These are phyloP conservation scores for Artibeus jamaicensis DNA, from an alignment of 2,797 vertebrate species.

Conservation along the genomic window DNA sequence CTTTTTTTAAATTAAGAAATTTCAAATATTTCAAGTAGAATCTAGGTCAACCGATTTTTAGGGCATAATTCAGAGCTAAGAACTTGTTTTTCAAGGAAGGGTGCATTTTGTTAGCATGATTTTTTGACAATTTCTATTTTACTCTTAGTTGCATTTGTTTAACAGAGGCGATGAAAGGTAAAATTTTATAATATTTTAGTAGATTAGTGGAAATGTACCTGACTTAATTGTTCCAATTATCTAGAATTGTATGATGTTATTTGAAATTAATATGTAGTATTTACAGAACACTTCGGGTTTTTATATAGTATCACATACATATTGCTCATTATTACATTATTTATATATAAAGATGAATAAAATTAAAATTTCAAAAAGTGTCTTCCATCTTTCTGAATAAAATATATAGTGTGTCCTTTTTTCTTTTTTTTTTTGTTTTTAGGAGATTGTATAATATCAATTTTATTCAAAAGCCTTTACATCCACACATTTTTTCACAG, in stretches of 20 bases:
- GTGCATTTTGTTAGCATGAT: neutral
- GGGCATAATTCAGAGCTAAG: neutral
- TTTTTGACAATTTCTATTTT: neutral
- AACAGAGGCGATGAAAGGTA: neutral
- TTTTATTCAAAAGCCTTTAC: constrained; percentile 74
- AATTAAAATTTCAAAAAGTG: neutral
- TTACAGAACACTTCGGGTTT: neutral
- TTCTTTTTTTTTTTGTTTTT: neutral
- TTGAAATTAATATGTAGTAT: neutral
- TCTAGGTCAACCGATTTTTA: neutral
- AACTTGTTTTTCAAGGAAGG: neutral
- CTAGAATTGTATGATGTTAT: neutral
- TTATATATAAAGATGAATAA: neutral
- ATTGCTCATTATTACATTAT: neutral
- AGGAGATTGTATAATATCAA: neutral
- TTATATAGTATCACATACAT: neutral
- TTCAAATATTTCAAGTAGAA: neutral
- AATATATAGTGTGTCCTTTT: neutral
- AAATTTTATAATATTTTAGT: neutral
- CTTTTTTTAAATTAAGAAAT: neutral
- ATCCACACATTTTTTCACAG: constrained; percentile 60
- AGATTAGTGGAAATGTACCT: neutral
- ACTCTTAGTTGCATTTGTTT: neutral
- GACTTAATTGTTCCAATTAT: neutral
- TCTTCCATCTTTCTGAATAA: neutral